phyloP scores from a whole-genome alignment of 2,113 vertebrate genomes.

The Hippocampus comes region DNA sequence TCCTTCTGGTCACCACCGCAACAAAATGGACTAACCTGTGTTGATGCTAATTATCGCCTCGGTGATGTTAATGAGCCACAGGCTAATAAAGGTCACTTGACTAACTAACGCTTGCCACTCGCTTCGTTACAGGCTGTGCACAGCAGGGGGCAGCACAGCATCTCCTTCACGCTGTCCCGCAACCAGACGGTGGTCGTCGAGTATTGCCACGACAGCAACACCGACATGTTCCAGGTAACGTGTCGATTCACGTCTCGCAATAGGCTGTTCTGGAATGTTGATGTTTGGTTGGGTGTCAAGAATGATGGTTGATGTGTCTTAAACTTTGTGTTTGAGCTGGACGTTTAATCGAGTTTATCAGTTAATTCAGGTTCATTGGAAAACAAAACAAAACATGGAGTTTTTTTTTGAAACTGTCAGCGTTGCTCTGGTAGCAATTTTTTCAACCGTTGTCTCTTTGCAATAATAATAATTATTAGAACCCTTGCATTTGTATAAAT shows the following conservation, averaged over 20 bases:
- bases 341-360: neutral
- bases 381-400: too few species aligned
- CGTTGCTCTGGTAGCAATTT: too few species aligned
- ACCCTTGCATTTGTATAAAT: too few species aligned
- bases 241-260: neutral
- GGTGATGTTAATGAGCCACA: neutral
- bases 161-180: conserved; percentile 92
- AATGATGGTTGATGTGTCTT: neutral
- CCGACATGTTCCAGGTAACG: conserved; percentile 98
- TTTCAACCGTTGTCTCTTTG: too few species aligned
- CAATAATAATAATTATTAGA: too few species aligned
- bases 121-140: conserved; percentile 83
- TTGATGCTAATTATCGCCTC: neutral
- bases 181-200: conserved; percentile 97
- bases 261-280: neutral
- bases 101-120: neutral
- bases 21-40: neutral
- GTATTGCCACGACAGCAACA: conserved; percentile 92
- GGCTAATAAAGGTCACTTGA: neutral
- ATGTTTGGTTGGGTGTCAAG: neutral
- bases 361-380: too few species aligned
- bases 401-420: too few species aligned
- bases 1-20: neutral
- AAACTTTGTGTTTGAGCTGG: neutral
- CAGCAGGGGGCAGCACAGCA: conserved; percentile 96